phyloP scores from a whole-genome alignment of 1,140 invertebrate species.

The Drosophila truncata region DNA sequence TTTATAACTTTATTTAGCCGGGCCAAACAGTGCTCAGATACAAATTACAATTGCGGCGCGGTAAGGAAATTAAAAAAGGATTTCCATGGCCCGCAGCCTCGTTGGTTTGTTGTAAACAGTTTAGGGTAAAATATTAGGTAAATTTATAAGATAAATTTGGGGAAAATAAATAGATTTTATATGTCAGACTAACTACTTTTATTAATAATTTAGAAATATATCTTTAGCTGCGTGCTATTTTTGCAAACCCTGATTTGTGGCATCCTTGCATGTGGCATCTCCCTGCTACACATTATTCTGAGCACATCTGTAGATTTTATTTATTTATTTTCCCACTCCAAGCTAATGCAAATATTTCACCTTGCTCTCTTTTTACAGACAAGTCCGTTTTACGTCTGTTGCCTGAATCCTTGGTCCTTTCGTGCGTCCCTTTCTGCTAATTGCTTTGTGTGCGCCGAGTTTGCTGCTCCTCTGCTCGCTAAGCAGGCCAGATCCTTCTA shows the following conservation, averaged over 20 bases:
- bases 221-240: slow-evolving; percentile 1
- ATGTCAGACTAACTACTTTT: neutral
- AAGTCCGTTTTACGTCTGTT: slow-evolving; percentile 26
- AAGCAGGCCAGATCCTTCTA: slow-evolving; percentile 51
- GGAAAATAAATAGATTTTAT: neutral
- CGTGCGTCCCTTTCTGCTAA: slow-evolving; percentile 76
- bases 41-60: slow-evolving; percentile 76
- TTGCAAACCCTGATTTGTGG: slow-evolving; percentile 8
- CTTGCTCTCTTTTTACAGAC: slow-evolving; percentile 66
- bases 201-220: neutral
- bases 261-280: too few species aligned
- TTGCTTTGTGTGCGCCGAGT: slow-evolving; percentile 67
- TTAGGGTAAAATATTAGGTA: neutral
- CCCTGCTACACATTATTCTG: slow-evolving; percentile 14
- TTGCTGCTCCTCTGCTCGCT: slow-evolving; percentile 44
- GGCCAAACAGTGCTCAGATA: slow-evolving; percentile 62
- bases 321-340: slow-evolving; percentile 46
- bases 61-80: slow-evolving; percentile 77
- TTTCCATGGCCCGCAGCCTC: slow-evolving; percentile 46
- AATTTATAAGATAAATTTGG: neutral
- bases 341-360: slow-evolving; percentile 78
- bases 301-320: slow-evolving; percentile 52
- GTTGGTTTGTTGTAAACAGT: slow-evolving; percentile 5
- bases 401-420: slow-evolving; percentile 49
- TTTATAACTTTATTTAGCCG: slow-evolving; percentile 82